phyloP scores from a whole-genome alignment of 2,113 vertebrate genomes.

The Sylvicapra grimmia region DNA sequence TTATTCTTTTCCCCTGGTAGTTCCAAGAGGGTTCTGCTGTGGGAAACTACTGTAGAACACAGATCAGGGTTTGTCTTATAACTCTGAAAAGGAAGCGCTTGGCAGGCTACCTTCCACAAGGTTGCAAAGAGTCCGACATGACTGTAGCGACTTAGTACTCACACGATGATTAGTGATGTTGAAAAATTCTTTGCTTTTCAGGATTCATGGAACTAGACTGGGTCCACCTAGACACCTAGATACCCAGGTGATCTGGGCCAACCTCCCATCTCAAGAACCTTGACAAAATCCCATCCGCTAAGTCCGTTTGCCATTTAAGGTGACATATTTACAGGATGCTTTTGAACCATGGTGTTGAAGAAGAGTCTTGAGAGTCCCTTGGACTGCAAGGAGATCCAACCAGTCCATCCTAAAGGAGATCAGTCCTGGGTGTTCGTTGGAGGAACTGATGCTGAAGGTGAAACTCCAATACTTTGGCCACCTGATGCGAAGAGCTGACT shows the following conservation, averaged over 20 bases:
- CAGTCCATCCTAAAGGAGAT: background rate
- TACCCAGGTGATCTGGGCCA: background rate
- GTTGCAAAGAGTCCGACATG: background rate
- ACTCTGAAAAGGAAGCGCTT: background rate
- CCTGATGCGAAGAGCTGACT: no score
- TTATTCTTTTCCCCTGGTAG: background rate
- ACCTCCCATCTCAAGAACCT: no score
- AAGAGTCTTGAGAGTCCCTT: background rate
- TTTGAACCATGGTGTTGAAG: background rate
- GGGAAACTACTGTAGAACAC: background rate
- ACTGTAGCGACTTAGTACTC: background rate
- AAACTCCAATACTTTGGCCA: no score
- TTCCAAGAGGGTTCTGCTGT: background rate
- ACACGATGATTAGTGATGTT: accelerated
- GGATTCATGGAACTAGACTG: accelerated
- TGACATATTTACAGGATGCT: background rate
- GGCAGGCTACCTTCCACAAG: background rate
- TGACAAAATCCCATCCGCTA: accelerated
- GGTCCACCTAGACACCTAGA: background rate
- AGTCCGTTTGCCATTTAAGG: background rate
- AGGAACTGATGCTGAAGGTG: no score
- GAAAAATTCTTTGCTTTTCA: no score
- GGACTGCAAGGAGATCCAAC: background rate
- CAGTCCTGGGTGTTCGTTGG: no score
- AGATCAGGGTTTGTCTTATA: background rate